Evolutionary conservation across 2,113 vertebrate species (phyloP), one percentile per base, ranked within the genome.

Genomic region (Amphiprion percula): DNA sequence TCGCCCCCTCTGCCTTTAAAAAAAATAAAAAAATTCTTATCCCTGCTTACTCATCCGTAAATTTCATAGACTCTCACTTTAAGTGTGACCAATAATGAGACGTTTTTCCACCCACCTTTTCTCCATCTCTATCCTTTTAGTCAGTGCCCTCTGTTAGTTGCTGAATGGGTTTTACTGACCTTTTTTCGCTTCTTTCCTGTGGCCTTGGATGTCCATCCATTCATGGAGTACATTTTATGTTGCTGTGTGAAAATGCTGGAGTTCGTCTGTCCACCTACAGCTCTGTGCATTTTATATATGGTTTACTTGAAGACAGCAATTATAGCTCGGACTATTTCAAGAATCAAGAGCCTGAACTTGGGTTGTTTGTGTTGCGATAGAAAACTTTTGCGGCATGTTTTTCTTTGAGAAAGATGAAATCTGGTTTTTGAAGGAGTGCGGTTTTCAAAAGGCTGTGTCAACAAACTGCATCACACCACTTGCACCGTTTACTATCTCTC

Each of bases 381-480:
- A 75, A 37, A 74, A 85, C 26, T 79, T 84, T 75, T 23, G 19
- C 33, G 10, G 16, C 49, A 4, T 47, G 47, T 74, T 77, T 80
- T 79, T 58, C 54, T 82, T 68, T 55, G 63, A n/a, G 52, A 64
- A 59, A 65, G 69, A 69, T 49, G 55, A 55, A 33, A 72, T 80
- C 55, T 1, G 21, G 17, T 63, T 79, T 78, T 74, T 74, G 61
- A 70, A 70, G 28, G 54, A 76, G 64, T 63, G 61, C 54, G 74
- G 58, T 82, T 88, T 87, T 87, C 62, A 81, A 79, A 84, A 55
- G 64, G 21, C 81, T 71, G 58, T 68, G 72, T 88, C 55, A 58
- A 82, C 68, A 79, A 84, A 87, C 68, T 79, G 84, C 55, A 65
- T 83, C 79, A 80, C 73, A 72, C 55, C 41, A 16, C 77, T 86